These are phyloP conservation scores for Heterochromis multidens DNA, from an alignment of 2,113 vertebrate genomes.

Conservation along the genomic window DNA sequence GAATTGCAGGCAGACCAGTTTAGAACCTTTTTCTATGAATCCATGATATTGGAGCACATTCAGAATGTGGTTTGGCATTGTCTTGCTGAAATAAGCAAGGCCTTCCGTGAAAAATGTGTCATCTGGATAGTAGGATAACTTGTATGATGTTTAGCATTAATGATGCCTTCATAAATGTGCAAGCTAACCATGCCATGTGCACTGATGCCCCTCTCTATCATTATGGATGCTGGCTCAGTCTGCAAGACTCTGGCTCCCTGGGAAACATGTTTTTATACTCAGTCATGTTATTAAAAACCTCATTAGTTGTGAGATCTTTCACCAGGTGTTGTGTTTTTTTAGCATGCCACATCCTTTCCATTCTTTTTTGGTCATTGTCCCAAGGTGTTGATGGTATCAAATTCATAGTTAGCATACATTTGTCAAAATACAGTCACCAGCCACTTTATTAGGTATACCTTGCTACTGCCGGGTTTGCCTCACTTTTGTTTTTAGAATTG, in stretches of 20 bases:
- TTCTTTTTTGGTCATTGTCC: neutral
- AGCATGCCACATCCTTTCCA: neutral
- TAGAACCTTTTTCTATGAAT: neutral
- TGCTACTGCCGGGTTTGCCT: no score
- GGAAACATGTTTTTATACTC: neutral
- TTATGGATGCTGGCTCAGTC: neutral
- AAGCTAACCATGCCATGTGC: neutral
- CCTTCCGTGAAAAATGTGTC: neutral
- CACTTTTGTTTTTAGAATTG: no score
- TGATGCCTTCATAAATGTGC: neutral
- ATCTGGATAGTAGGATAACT: neutral
- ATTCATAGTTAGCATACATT: neutral
- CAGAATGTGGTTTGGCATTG: neutral
- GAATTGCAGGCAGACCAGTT: neutral
- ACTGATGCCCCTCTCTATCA: fast-evolving
- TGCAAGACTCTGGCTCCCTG: neutral
- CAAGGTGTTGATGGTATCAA: no score
- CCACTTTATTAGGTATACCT: neutral
- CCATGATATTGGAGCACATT: neutral
- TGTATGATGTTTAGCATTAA: neutral
- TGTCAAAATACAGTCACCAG: neutral
- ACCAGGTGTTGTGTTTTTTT: neutral
- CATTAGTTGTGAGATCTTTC: neutral
- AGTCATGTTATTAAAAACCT: no score
- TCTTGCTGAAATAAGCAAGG: neutral